Percentiles rank a stretch among this genome's conserved stretches.
phyloP scores from a whole-genome alignment of 2,113 vertebrate species.

The Clupea harengus region DNA sequence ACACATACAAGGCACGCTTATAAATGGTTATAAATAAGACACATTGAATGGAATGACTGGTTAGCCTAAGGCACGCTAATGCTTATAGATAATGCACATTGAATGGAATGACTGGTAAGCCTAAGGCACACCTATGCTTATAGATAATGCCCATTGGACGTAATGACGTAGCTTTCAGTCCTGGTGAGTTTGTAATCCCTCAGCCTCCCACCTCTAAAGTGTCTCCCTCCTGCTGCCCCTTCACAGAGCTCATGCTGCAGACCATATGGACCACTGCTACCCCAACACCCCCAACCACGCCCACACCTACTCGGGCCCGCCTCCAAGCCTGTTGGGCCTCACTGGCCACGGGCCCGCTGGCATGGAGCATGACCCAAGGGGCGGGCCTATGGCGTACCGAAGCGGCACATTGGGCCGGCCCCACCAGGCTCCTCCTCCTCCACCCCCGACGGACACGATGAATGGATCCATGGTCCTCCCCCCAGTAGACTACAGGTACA shows the following conservation, averaged over 20 bases:
- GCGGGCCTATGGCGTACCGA: constrained; percentile 76
- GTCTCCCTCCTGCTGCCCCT: constrained; percentile 28
- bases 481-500: constrained; percentile 85
- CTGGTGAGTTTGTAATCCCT: neutral
- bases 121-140: neutral
- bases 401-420: constrained; percentile 85
- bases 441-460: constrained; percentile 80
- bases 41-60: too few species aligned
- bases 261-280: constrained; percentile 83
- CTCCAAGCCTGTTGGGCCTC: constrained; percentile 75
- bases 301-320: constrained; percentile 77
- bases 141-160: too few species aligned
- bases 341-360: constrained; percentile 66
- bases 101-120: neutral
- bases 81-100: neutral
- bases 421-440: constrained; percentile 88
- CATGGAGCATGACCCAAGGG: constrained; percentile 83
- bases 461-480: constrained; percentile 76
- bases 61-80: neutral
- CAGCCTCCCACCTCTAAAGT: neutral
- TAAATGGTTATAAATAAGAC: neutral
- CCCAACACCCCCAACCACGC: constrained; percentile 88
- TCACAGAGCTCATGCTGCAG: constrained; percentile 81
- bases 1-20: neutral
- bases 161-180: neutral